Base-by-base conservation (phyloP, 2,797 vertebrate genomes). In the Arnoldichthys spilopterus region DNA sequence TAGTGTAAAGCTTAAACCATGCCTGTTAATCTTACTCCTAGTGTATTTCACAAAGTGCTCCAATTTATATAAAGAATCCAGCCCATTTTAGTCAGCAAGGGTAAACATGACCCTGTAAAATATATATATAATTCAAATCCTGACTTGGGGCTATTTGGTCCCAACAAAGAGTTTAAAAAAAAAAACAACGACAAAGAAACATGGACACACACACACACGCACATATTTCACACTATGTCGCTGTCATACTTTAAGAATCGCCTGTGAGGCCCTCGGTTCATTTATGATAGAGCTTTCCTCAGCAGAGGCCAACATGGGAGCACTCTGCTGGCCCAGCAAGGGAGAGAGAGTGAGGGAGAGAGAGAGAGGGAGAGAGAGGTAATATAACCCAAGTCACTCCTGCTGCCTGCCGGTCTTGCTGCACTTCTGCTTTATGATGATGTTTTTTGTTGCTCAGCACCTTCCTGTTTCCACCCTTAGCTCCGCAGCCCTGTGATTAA, bases 241-340 rank as follows among this genome's bases (percentile, higher is more conserved):
- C 78, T 24, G 40, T 62, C 47, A 47, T 77, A 82, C 74, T n/a
- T 59, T 58, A 74, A 77, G 80, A 82, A 78, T 74, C 74, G 49
- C 74, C 54, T 85, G 78, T 83, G 71, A 82, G 84, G 72, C 64
- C 79, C 79, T 81, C 72, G 53, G 75, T 62, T 83, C 77, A 79
- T 80, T 85, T 81, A 85, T 72, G 72, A 81, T 83, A 62, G 58
- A 77, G 81, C 75, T 81, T 81, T 80, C 67, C 78, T 78, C 81
- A 79, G 68, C 81, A 82, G 34, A 82, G 80, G 64, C 66, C 72
- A 54, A 32, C 66, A 64, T 72, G 81, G 70, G 77, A 79, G 67
- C 77, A 71, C 59, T 72, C 54, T 59, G 26, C 6, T 59, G 56
- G 80, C 59, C 70, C 30, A 40, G 32, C 58, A 30, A 76, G 37